Conservation (phyloP, 2,113 vertebrate genomes). For the Lynx canadensis region DNA sequence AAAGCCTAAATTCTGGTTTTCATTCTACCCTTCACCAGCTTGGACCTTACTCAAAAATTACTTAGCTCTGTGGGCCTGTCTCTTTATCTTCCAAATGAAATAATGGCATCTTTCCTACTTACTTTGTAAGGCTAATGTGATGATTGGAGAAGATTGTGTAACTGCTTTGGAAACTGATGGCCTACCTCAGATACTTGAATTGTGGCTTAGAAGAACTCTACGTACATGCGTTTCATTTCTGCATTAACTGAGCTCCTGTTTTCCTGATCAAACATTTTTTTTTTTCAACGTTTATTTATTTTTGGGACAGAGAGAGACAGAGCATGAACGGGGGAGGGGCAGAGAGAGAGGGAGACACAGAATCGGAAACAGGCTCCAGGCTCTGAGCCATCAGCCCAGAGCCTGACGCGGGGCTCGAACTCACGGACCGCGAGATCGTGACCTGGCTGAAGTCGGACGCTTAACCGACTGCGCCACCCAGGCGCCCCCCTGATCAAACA, state of each 20-base stretch:
- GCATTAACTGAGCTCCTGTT: background rate
- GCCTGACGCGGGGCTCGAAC: no score
- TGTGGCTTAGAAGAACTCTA: background rate
- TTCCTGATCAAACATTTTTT: background rate
- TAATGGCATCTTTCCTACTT: background rate
- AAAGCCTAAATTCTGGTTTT: constrained; percentile 12
- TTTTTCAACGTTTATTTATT: no score
- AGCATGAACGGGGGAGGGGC: no score
- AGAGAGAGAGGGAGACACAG: no score
- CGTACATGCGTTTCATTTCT: background rate
- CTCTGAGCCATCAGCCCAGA: no score
- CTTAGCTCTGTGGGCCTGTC: background rate
- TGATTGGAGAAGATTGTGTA: background rate
- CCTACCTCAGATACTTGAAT: background rate
- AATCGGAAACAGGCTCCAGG: no score
- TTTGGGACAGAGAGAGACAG: no score
- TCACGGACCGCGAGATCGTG: no score
- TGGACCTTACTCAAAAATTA: constrained; percentile 8
- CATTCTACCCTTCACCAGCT: background rate
- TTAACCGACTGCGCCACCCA: no score
- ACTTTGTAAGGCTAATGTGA: background rate
- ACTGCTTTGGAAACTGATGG: background rate
- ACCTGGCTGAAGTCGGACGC: no score
- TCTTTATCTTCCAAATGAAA: background rate
- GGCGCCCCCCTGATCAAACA: no score